Conservation (phyloP, 2,888 invertebrate genomes). For the Drosophila macrothrix region DNA sequence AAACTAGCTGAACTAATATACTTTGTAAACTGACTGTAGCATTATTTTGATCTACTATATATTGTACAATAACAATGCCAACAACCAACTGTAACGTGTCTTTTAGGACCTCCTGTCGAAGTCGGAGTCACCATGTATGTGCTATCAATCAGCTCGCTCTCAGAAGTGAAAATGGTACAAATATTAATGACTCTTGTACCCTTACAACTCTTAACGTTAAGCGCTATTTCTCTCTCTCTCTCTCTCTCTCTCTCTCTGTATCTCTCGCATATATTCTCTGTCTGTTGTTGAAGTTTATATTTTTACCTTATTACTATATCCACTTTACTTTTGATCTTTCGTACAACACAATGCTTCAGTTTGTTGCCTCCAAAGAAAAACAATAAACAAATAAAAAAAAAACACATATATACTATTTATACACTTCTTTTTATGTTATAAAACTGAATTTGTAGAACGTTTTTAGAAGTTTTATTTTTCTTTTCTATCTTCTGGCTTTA, state of each 20-base stretch:
- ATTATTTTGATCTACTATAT: conserved; percentile 6
- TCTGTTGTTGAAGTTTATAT: conserved; percentile 62
- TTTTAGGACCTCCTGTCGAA: conserved; percentile 98
- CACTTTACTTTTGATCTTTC: conserved; percentile 30
- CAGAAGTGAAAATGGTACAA: conserved; percentile 98
- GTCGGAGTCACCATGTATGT: conserved; percentile 99
- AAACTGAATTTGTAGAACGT: conserved; percentile 23
- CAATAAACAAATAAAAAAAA: not conserved
- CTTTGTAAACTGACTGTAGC: conserved; percentile 21
- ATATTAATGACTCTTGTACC: conserved; percentile 76
- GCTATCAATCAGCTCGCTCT: conserved; percentile 98
- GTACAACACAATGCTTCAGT: conserved; percentile 56
- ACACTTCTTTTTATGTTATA: conserved; percentile 12
- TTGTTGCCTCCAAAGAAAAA: conserved; percentile 9
- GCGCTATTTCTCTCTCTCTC: conserved; percentile 63
- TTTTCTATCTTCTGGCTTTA: conserved; percentile 16
- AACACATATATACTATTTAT: conserved; percentile 5
- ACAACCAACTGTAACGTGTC: conserved; percentile 69
- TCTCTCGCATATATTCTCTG: conserved; percentile 47
- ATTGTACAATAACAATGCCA: conserved; percentile 43
- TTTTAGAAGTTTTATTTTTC: conserved; percentile 3
- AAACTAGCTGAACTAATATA: conserved; percentile 5
- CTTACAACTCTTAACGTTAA: conserved; percentile 59
- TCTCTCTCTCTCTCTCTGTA: conserved; percentile 35
- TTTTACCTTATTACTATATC: conserved; percentile 24